Evolutionary conservation across 2,113 vertebrate genomes (phyloP).

Genomic region (Daphoenositta chrysoptera): DNA sequence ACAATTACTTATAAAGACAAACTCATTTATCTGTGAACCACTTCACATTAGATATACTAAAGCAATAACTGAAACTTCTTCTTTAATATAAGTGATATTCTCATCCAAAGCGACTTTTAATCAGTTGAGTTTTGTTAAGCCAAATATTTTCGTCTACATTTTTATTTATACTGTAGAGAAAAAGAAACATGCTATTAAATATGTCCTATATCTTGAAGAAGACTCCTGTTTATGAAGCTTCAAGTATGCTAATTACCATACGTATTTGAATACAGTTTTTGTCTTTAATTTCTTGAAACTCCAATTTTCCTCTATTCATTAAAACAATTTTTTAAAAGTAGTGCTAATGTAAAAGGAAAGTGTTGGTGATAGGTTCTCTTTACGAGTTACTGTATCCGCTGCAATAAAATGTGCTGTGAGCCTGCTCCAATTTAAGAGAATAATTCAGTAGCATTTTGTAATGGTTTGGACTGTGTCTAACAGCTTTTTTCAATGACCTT

Average conservation of each 20-base stretch:
- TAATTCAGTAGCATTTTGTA: neutral
- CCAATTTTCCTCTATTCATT: neutral
- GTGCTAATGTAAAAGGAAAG: neutral
- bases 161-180: neutral
- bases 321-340: neutral
- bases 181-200: neutral
- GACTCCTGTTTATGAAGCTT: neutral
- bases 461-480: neutral
- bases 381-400: neutral
- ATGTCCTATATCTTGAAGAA: neutral
- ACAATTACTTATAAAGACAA: neutral
- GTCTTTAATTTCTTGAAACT: neutral
- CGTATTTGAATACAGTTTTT: neutral
- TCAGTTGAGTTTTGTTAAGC: neutral
- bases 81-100: neutral
- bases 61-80: neutral
- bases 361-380: neutral
- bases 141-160: neutral
- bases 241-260: neutral
- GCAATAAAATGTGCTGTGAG: neutral
- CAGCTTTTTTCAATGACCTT: neutral
- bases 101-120: neutral
- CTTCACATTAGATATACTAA: neutral
- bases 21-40: neutral
- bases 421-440: neutral